Percentiles rank a stretch among this genome's conserved stretches.
phyloP scores from a whole-genome alignment of 2,113 vertebrate genomes.

The Egretta garzetta region DNA sequence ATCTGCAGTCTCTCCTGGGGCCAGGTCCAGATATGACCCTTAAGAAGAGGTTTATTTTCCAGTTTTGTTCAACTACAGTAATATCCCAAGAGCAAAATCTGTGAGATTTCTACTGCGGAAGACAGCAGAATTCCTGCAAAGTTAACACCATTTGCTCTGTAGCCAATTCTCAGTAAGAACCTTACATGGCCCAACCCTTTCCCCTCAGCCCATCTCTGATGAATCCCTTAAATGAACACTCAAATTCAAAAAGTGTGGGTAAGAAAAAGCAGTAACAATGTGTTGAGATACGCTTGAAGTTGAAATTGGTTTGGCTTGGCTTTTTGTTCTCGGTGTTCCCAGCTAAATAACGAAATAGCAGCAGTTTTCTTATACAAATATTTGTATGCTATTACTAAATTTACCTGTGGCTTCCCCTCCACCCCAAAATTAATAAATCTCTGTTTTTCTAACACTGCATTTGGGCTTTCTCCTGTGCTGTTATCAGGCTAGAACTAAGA shows the following conservation, averaged over 20 bases:
- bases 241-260: background rate
- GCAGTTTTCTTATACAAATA: slow-evolving; percentile 17
- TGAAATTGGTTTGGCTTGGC: background rate
- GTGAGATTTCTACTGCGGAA: background rate
- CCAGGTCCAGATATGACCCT: background rate
- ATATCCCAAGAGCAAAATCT: background rate
- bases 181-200: background rate
- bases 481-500: slow-evolving; percentile 45
- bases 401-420: slow-evolving; percentile 29
- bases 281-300: background rate
- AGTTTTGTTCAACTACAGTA: background rate
- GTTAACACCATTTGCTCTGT: background rate
- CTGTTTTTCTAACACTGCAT: slow-evolving; percentile 18
- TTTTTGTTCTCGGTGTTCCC: background rate
- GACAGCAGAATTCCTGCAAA: background rate
- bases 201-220: background rate
- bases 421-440: background rate
- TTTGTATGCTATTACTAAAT: slow-evolving; percentile 1
- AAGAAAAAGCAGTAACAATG: background rate
- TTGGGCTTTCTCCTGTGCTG: slow-evolving; percentile 43
- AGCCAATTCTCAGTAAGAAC: background rate
- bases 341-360: slow-evolving; percentile 12
- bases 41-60: background rate
- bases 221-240: background rate
- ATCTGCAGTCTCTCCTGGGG: background rate